Evolutionary conservation across 2,113 vertebrate genomes (phyloP), one percentile per base, ranked within the genome.

Genomic region (Silurus asotus): DNA sequence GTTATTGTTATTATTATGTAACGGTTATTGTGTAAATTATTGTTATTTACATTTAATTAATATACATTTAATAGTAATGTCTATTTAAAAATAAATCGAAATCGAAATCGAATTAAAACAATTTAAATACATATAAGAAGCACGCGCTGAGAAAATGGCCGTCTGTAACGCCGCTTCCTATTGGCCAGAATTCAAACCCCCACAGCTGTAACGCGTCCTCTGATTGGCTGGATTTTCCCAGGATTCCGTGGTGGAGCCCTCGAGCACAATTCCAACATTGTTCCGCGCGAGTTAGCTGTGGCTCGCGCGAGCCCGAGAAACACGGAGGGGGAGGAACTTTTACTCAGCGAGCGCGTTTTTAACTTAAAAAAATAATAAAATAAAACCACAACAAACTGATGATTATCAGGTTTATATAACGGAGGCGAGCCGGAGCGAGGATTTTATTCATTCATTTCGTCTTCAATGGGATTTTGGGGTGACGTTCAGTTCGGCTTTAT

Each of bases 141-240:
- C 61, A 37, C 45, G 45, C 45, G 10, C 8, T 3, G 53, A n/a
- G 56, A 76, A 83, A 81, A 51, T 48, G 62, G n/a, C 55, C 53
- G 76, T 25, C 37, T 55, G 87, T 72, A 83, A 88, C 65, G 49
- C 79, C 69, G 51, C 70, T 56, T 84, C 70, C 58, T 62, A 85
- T 91, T 91, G 90, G 91, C 59, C 75, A 74, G 70, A 76, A 84
- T 89, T 88, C 76, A 86, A 91, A 79, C 82, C 67, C 37, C 19
- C 56, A 48, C 13, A 4, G 67, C 79, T 82, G n/a, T 80, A 49
- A 88, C 37, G 56, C 28, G 4, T 64, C 58, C 11, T 77, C n/a
- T 90, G 93, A 95, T 95, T 95, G 94, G 95, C 77, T 87, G 93
- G 92, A 90, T 93, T 93, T 94, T 93, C 90, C 88, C 77, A 88